A percentile compares a stretch with the other conserved stretches of the same genome.
These are phyloP conservation scores for Chironomus striatipennis DNA, from an alignment of 1,140 invertebrate species.

Conservation along the genomic window DNA sequence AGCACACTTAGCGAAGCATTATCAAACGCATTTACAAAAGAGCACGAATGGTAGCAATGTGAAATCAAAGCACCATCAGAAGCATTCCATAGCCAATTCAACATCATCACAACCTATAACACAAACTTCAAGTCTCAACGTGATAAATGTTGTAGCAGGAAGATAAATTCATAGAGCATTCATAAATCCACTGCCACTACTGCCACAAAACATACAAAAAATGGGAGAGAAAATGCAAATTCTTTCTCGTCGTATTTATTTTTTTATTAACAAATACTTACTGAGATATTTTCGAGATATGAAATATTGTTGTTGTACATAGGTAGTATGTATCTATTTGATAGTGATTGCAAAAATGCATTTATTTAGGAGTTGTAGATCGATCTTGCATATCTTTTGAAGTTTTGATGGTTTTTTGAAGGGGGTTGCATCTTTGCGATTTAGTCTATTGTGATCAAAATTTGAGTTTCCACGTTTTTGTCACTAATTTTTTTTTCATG, in stretches of 20 bases:
- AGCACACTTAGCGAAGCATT: conserved; percentile 94
- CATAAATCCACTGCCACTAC: neutral
- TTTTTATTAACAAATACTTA: too few relatives aligned
- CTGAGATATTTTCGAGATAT: too few relatives aligned
- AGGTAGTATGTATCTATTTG: too few relatives aligned
- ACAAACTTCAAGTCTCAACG: neutral
- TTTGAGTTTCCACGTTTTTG: too few relatives aligned
- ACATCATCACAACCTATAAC: neutral
- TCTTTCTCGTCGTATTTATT: neutral
- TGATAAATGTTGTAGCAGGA: conserved; percentile 17
- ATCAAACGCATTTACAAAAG: conserved; percentile 86
- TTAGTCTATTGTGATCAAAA: too few relatives aligned
- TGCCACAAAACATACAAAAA: neutral
- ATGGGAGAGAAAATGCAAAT: conserved; percentile 6
- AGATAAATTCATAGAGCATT: neutral
- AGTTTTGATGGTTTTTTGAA: too few relatives aligned
- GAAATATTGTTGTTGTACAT: too few relatives aligned
- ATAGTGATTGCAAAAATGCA: too few relatives aligned
- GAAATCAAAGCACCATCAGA: conserved; percentile 31
- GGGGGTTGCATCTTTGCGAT: too few relatives aligned
- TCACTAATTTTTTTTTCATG: too few relatives aligned
- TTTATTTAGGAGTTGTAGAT: too few relatives aligned
- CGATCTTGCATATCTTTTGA: too few relatives aligned
- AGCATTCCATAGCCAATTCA: neutral
- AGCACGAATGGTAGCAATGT: conserved; percentile 45